Percentiles rank a stretch among this genome's conserved stretches.
phyloP scores from a whole-genome alignment of 2,113 vertebrate species.

The Calyptomena viridis region DNA sequence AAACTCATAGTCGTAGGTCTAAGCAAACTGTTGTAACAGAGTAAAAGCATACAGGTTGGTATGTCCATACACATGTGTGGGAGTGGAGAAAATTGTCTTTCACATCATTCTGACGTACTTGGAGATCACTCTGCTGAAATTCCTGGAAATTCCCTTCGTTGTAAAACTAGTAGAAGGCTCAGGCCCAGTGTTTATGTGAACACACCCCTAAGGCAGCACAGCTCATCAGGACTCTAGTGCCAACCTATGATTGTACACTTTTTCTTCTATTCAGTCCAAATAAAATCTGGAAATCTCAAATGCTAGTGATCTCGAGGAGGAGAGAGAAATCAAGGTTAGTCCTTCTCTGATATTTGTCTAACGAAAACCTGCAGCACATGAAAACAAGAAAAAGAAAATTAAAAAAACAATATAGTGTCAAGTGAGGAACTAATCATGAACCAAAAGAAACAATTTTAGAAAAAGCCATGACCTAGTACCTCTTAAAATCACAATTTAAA shows the following conservation, averaged over 20 bases:
- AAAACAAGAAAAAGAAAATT: background rate
- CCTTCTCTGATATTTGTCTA: background rate
- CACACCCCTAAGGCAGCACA: background rate
- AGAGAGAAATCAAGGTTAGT: background rate
- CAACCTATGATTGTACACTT: background rate
- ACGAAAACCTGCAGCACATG: background rate
- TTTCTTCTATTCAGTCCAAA: background rate
- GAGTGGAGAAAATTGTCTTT: background rate
- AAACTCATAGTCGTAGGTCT: background rate
- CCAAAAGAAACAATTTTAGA: background rate
- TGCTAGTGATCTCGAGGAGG: background rate
- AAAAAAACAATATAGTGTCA: background rate
- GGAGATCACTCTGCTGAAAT: background rate
- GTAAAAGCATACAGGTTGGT: background rate
- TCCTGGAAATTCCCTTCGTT: background rate
- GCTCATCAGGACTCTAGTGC: background rate
- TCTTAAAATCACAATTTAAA: background rate
- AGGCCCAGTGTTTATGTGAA: background rate
- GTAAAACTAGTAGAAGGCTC: background rate
- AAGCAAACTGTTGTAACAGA: background rate
- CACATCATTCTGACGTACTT: background rate
- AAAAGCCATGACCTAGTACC: background rate
- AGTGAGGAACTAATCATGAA: background rate
- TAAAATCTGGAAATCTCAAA: background rate
- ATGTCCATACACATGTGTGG: background rate